Conservation (phyloP, 1,140 invertebrate genomes). For the Drosophila sturtevanti region DNA sequence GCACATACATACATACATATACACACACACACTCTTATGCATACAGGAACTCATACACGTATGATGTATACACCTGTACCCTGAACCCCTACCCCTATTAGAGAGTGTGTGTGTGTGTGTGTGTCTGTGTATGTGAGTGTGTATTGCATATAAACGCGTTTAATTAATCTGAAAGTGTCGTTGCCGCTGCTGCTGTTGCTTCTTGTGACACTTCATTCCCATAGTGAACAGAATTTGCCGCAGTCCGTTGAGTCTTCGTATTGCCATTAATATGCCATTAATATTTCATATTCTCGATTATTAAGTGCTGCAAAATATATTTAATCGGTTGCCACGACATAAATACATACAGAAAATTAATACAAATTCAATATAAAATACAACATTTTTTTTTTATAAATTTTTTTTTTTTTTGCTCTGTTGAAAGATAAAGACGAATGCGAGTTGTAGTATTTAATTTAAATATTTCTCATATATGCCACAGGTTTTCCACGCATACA, state of each 20-base stretch:
- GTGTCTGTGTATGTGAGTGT: constrained; percentile 15
- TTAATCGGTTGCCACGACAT: constrained; percentile 44
- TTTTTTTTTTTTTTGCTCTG: not conserved
- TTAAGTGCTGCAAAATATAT: constrained; percentile 58
- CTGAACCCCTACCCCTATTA: too few relatives aligned
- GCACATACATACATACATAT: constrained; percentile 41
- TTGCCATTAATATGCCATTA: constrained; percentile 59
- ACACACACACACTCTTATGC: constrained; percentile 10
- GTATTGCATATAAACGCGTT: constrained; percentile 71
- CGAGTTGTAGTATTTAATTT: not conserved
- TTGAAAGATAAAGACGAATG: not conserved
- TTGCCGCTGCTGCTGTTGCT: constrained; percentile 27
- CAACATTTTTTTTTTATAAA: not conserved
- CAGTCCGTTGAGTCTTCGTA: constrained; percentile 21
- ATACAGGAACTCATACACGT: not conserved
- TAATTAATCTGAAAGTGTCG: constrained; percentile 78
- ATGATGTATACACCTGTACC: constrained; percentile 30
- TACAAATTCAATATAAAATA: constrained; percentile 5
- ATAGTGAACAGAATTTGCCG: constrained; percentile 12
- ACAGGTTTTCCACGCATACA: not conserved
- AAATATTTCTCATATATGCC: constrained; percentile 5
- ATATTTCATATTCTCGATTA: constrained; percentile 60
- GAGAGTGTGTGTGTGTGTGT: not conserved
- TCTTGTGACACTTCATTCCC: constrained; percentile 30
- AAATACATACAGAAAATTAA: not conserved